Evolutionary conservation across 2,888 invertebrate species (phyloP).

Genomic region (Ptychoptera contaminata): DNA sequence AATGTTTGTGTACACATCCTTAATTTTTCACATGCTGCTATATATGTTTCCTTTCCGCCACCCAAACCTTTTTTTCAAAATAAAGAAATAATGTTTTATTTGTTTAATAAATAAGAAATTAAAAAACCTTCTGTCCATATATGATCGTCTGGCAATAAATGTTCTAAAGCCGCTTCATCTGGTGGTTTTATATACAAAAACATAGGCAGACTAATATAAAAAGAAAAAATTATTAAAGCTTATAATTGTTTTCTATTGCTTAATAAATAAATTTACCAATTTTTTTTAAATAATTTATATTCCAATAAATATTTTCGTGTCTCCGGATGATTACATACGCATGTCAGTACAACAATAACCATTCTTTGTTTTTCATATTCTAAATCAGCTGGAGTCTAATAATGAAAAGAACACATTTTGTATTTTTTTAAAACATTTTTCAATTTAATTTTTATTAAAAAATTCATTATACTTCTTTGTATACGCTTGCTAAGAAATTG

Average conservation of each 20-base stretch:
- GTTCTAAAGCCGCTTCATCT: conserved; percentile 25
- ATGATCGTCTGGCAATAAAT: conserved; percentile 23
- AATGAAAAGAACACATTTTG: conserved; percentile 10
- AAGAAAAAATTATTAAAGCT: not conserved
- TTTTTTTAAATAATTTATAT: conserved; percentile 34
- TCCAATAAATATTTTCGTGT: conserved; percentile 36
- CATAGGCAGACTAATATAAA: conserved; percentile 20
- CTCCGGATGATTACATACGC: conserved; percentile 33
- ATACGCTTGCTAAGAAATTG: conserved; percentile 8
- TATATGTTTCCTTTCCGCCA: conserved; percentile 24
- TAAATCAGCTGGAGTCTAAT: conserved; percentile 23
- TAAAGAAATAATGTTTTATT: not conserved
- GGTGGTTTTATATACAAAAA: conserved; percentile 28
- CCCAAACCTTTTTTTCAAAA: conserved; percentile 20
- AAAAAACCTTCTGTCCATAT: conserved; percentile 25
- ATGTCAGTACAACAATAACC: conserved; percentile 32
- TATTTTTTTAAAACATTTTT: no score
- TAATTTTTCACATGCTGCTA: conserved; percentile 21
- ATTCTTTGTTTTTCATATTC: conserved; percentile 30
- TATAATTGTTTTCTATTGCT: not conserved
- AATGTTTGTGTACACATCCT: conserved; percentile 21
- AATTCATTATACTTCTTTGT: conserved; percentile 12
- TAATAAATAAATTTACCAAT: conserved; percentile 22
- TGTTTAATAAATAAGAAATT: conserved; percentile 1
- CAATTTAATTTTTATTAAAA: conserved; percentile 10